A percentile compares a stretch with the other conserved stretches of the same genome.
These are phyloP conservation scores for Megalops atlanticus DNA, from an alignment of 2,113 vertebrate genomes.

Conservation along the genomic window DNA sequence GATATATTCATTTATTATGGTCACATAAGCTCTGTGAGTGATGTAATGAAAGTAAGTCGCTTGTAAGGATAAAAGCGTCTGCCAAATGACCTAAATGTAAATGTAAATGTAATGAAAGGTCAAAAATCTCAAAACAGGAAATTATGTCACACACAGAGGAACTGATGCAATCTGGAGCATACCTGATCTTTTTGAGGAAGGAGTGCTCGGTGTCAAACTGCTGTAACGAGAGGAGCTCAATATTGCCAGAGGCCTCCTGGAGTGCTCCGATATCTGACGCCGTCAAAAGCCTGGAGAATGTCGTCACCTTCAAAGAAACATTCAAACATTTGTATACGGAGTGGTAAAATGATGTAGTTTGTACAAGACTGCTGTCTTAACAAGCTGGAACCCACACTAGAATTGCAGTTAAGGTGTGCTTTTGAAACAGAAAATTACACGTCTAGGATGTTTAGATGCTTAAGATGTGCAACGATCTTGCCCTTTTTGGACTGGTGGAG, in stretches of 20 bases:
- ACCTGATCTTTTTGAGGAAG: constrained; percentile 87
- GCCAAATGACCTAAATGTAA: too few species aligned
- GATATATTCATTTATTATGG: neutral
- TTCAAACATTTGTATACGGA: neutral
- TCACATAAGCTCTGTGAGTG: too few species aligned
- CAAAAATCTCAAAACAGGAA: neutral
- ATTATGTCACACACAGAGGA: neutral
- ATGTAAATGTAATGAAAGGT: too few species aligned
- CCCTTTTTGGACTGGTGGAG: neutral
- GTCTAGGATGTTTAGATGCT: too few species aligned
- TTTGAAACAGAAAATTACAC: neutral
- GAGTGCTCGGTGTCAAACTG: constrained; percentile 92
- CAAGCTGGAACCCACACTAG: neutral
- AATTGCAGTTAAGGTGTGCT: neutral
- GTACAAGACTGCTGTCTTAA: neutral
- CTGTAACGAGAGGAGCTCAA: constrained; percentile 80
- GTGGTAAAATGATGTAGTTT: neutral
- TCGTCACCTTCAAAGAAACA: constrained; percentile 78
- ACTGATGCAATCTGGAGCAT: constrained; percentile 40
- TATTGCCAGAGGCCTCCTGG: constrained; percentile 54
- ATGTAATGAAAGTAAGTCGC: too few species aligned
- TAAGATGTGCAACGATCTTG: neutral
- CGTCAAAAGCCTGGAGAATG: constrained; percentile 92
- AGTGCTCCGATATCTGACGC: constrained; percentile 70
- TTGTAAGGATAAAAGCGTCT: too few species aligned